A percentile compares a stretch with the other conserved stretches of the same genome.
Evolutionary conservation across 2,888 invertebrate genomes (phyloP).

Genomic region (Idaea dimidiata): DNA sequence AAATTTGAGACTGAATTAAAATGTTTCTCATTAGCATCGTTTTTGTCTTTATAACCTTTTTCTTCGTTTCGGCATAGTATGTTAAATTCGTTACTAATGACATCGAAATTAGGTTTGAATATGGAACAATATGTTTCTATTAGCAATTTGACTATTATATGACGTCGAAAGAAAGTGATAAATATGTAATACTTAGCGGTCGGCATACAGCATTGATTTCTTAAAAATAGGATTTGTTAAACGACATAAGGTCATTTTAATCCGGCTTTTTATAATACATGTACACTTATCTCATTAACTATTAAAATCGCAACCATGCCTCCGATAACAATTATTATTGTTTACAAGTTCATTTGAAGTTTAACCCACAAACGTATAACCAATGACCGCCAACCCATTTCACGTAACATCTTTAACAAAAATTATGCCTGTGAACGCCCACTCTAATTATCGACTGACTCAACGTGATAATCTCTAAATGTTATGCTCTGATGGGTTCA

Average conservation of each 20-base stretch:
- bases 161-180: no score
- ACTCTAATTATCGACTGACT: slow-evolving; percentile 69
- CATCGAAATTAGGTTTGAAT: no score
- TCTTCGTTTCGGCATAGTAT: background rate
- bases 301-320: background rate
- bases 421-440: slow-evolving; percentile 76
- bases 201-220: no score
- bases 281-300: background rate
- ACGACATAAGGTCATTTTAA: no score
- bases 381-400: slow-evolving; percentile 56
- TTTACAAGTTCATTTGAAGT: background rate
- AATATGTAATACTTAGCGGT: no score
- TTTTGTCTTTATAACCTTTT: background rate
- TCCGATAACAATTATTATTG: background rate
- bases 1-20: slow-evolving; percentile 2
- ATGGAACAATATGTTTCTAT: no score
- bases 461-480: slow-evolving; percentile 41
- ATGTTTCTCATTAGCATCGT: background rate
- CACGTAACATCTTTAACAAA: slow-evolving; percentile 73
- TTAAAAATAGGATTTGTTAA: no score
- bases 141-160: no score
- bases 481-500: slow-evolving; percentile 73
- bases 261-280: no score
- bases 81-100: no score
- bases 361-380: slow-evolving; percentile 44